Conservation (phyloP, 2,888 invertebrate genomes). For the Tillus elongatus region DNA sequence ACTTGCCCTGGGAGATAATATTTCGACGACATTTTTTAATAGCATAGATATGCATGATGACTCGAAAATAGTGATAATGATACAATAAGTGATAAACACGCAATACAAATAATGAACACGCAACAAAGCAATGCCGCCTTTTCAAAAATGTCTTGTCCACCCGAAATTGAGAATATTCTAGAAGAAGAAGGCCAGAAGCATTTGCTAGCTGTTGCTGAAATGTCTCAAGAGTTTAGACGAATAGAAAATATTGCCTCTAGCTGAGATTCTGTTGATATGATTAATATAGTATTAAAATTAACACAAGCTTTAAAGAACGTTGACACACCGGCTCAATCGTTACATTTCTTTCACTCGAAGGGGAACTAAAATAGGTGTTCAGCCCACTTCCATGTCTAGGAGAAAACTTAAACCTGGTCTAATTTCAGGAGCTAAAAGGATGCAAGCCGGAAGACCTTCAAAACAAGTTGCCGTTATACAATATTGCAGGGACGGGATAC, state of each 20-base stretch:
- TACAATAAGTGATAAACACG: too few relatives aligned
- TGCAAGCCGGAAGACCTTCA: conserved; percentile 2
- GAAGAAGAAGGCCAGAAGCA: not conserved
- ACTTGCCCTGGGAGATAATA: not conserved
- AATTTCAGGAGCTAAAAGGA: conserved; percentile 3
- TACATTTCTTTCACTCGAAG: conserved; percentile 3
- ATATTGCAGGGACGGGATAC: too few relatives aligned
- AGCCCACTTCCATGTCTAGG: not conserved
- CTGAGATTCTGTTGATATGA: conserved; percentile 2
- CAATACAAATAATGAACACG: too few relatives aligned
- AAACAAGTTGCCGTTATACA: too few relatives aligned
- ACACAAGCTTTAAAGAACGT: not conserved
- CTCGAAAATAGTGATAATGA: too few relatives aligned
- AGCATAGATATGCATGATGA: conserved; percentile 1
- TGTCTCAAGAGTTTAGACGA: conserved; percentile 2
- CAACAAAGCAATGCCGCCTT: not conserved
- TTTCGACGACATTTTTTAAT: conserved; percentile 2
- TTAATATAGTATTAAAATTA: not conserved
- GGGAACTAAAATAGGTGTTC: conserved; percentile 1
- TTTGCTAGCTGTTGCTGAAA: conserved; percentile 1
- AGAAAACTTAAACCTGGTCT: conserved; percentile 3
- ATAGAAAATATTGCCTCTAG: not conserved
- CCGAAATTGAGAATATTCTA: not conserved
- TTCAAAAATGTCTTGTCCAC: not conserved
- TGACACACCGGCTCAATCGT: not conserved